A percentile compares a stretch with the other conserved stretches of the same genome.
Evolutionary conservation across 2,113 vertebrate genomes (phyloP).

Genomic region (Aegypius monachus): DNA sequence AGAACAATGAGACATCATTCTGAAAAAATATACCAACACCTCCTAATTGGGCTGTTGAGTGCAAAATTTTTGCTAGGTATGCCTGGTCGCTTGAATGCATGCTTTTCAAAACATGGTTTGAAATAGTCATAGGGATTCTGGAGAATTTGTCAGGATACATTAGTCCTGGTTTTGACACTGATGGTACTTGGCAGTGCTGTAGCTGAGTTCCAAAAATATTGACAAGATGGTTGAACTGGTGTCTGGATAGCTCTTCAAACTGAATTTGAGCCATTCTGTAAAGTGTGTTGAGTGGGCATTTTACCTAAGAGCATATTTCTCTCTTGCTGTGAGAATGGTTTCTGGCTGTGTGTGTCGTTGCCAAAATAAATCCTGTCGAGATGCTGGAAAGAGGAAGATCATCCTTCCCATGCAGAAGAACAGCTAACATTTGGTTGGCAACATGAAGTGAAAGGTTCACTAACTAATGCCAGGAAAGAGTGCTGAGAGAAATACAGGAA

Average conservation of each 20-base stretch:
- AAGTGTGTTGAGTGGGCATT: constrained; percentile 3
- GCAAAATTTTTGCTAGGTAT: neutral
- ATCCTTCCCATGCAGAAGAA: constrained; percentile 8
- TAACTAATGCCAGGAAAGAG: neutral
- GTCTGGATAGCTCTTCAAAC: constrained; percentile 19
- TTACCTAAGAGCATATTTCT: constrained; percentile 3
- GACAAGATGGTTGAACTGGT: constrained; percentile 1
- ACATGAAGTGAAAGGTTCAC: neutral
- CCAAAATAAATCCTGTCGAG: constrained; percentile 43
- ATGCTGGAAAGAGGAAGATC: constrained; percentile 11
- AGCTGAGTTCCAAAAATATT: constrained; percentile 18
- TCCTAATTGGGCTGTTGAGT: neutral
- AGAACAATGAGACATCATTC: neutral
- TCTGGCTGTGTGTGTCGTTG: neutral
- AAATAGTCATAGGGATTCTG: neutral
- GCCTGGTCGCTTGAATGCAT: neutral
- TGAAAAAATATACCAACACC: neutral
- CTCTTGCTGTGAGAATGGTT: constrained; percentile 1
- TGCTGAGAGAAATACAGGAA: neutral
- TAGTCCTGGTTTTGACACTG: constrained; percentile 11
- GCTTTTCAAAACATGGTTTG: neutral
- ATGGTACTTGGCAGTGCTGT: neutral
- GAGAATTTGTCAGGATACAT: neutral
- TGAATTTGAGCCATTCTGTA: constrained; percentile 1
- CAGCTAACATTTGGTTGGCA: constrained; percentile 51